Base-by-base conservation (phyloP, 2,888 invertebrate species). In the Eupithecia dodoneata region DNA sequence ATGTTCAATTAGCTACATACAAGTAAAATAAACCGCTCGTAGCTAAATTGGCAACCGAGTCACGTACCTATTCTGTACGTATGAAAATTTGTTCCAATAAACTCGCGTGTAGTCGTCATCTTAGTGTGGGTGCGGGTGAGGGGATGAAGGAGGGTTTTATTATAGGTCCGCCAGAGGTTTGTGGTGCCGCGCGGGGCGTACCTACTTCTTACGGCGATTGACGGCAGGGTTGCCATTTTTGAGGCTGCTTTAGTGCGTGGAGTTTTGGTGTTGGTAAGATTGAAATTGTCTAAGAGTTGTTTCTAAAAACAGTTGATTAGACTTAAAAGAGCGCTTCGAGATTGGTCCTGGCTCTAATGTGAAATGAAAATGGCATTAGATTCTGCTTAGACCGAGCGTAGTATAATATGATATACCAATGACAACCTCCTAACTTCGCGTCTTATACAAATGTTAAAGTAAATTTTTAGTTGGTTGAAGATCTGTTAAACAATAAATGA, bases 71-170 rank as follows among this genome's bases (percentile, higher is more conserved):
- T 84, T 82, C 83, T 88, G 86, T 85, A 83, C 87, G 86, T 81
- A 87, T 87, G 93, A 93, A 93, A 94, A 94, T 94, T 92, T 81
- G 80, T 92, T 92, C 92, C 92, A 91, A 93, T 93, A 91, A 90
- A 91, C 89, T 87, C 79, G 83, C 86, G 84, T 52, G 49, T 59
- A 79, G 79, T 75, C 87, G 90, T 91, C 92, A 88, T 94, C 94
- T 94, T 93, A 92, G 92, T 92, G 92, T 87, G 93, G 89, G 93
- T 87, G 90, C 86, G 85, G 77, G 82, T 80, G 55, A 63, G 63
- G 63, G 63, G 0, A 75, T 80, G 76, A 82, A 86, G 88, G 91
- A 88, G 90, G 92, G 91, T 91, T 93, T 91, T 92, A 93, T 92
- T 92, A 91, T 90, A 90, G 92, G 91, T 84, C 88, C 86, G 86